A percentile compares a stretch with the other conserved stretches of the same genome.
These are phyloP conservation scores for Pongo abelii DNA, from an alignment of 2,113 vertebrate genomes.

Conservation along the genomic window DNA sequence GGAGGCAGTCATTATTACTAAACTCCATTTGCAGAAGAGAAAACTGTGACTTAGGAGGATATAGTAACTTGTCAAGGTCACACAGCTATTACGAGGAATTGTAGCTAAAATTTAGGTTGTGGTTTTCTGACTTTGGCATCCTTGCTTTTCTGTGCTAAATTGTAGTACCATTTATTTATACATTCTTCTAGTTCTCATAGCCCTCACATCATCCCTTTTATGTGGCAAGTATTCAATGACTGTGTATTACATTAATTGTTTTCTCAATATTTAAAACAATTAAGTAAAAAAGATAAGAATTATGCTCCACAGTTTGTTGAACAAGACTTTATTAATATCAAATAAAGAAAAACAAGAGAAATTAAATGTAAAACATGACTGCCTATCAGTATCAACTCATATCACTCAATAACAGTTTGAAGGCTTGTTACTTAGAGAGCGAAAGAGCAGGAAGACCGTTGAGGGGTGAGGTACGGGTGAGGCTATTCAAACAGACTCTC, in stretches of 20 bases:
- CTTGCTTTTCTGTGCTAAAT: neutral
- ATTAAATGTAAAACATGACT: conserved; percentile 7
- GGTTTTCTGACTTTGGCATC: neutral
- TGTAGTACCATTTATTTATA: neutral
- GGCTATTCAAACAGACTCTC: neutral
- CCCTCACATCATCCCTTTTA: neutral
- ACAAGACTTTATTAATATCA: neutral
- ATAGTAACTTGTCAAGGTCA: neutral
- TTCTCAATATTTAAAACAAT: conserved; percentile 41
- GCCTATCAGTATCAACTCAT: neutral
- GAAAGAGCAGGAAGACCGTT: neutral
- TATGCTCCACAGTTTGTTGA: neutral
- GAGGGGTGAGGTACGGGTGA: rapidly evolving
- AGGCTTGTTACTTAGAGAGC: neutral
- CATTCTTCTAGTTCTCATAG: neutral
- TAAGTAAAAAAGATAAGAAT: neutral
- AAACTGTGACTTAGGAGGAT: neutral
- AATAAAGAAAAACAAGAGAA: neutral
- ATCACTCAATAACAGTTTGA: neutral
- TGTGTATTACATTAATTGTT: conserved; percentile 11
- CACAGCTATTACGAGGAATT: neutral
- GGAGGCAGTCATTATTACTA: neutral
- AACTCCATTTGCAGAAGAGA: neutral
- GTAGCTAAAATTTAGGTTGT: neutral
- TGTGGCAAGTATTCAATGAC: neutral